Evolutionary conservation across 2,888 invertebrate species (phyloP).

Genomic region (Polyploca ridens): DNA sequence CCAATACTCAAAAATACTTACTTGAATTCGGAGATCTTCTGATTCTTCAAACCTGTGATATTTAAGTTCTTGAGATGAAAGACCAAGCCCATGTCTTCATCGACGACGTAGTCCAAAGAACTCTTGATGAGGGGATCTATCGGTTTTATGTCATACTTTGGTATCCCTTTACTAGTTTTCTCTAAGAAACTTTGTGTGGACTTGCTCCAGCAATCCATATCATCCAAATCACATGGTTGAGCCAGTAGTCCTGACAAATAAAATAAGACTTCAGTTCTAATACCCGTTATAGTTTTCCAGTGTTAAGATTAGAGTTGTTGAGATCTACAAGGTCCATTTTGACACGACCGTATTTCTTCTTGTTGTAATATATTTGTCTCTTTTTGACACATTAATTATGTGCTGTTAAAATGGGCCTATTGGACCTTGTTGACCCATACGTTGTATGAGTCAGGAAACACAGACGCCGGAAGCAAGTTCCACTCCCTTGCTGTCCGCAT

Average conservation of each 20-base stretch:
- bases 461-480: no score
- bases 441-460: no score
- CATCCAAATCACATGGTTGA: conserved; percentile 57
- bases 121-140: conserved; percentile 62
- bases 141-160: conserved; percentile 50
- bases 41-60: conserved; percentile 63
- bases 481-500: no score
- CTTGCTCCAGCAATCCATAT: conserved; percentile 62
- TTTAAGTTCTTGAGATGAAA: conserved; percentile 57
- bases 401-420: no score
- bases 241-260: conserved; percentile 35
- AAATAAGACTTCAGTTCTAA: background rate
- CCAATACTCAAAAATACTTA: conserved; percentile 39
- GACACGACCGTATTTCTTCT: no score
- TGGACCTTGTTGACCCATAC: no score
- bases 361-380: no score
- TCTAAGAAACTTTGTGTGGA: conserved; percentile 62
- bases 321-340: no score
- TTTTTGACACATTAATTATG: no score
- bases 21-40: conserved; percentile 62
- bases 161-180: conserved; percentile 59
- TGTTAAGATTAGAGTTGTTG: no score
- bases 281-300: no score
- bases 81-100: conserved; percentile 41
- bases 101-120: conserved; percentile 43